Conservation (phyloP, 2,113 vertebrate species). For the Bufo gargarizans region DNA sequence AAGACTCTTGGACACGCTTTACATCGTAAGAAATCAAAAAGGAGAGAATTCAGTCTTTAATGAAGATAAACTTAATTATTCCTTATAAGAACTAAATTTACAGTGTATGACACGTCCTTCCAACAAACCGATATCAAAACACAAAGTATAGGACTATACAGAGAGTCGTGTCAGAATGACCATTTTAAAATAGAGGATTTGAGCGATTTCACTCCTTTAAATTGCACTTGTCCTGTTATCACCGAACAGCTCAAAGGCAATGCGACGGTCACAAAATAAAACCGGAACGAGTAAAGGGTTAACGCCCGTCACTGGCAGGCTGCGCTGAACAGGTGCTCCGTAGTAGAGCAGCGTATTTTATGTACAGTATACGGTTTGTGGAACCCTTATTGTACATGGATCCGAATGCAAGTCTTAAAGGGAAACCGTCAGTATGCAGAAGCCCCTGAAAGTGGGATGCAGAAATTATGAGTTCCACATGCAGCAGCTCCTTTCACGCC, state of each 20-base stretch:
- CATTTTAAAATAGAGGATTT: conserved; percentile 88
- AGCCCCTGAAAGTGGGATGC: no score
- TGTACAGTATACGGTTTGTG: not conserved
- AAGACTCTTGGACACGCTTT: not conserved
- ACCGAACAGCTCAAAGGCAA: conserved; percentile 82
- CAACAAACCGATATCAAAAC: conserved; percentile 12
- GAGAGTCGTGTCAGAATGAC: conserved; percentile 87
- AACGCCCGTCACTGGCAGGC: not conserved
- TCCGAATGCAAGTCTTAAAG: no score
- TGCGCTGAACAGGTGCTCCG: not conserved
- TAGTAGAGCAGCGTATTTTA: not conserved
- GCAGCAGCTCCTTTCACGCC: no score
- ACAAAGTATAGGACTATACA: conserved; percentile 74
- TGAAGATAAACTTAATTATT: conserved; percentile 1
- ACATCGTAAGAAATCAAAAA: conserved; percentile 11
- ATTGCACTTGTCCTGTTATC: conserved; percentile 78
- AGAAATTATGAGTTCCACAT: no score
- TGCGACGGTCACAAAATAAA: conserved; percentile 65
- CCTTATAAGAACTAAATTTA: conserved; percentile 31
- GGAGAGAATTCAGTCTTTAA: conserved; percentile 8
- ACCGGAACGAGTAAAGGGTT: not conserved
- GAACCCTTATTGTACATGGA: not conserved
- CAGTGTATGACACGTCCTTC: conserved; percentile 19
- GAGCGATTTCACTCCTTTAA: conserved; percentile 74
- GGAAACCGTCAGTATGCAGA: not conserved